phyloP scores from a whole-genome alignment of 2,888 invertebrate species.

The Bembecia ichneumoniformis region DNA sequence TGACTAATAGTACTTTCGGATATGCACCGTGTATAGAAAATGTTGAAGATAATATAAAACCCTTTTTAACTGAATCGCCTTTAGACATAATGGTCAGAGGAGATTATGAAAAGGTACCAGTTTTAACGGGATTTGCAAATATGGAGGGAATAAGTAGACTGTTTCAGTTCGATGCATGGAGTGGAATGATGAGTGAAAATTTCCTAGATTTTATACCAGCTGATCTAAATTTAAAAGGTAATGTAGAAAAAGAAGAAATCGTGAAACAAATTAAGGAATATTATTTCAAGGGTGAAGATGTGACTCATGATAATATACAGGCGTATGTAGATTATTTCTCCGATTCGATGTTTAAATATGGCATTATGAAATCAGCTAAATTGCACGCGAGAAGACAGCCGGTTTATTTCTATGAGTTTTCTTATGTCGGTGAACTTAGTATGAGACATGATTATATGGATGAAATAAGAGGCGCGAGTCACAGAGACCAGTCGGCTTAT shows the following conservation, averaged over 20 bases:
- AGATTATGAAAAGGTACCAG: conserved; percentile 32
- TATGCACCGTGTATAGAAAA: conserved; percentile 58
- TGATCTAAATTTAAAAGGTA: conserved; percentile 37
- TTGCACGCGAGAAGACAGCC: conserved; percentile 33
- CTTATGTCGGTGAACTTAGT: conserved; percentile 47
- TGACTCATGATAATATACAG: conserved; percentile 31
- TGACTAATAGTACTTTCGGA: conserved; percentile 56
- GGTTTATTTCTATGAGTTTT: conserved; percentile 52
- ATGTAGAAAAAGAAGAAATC: conserved; percentile 25
- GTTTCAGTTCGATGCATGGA: conserved; percentile 44
- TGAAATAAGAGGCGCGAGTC: conserved; percentile 49
- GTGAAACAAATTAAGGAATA: conserved; percentile 31
- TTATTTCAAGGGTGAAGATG: conserved; percentile 44
- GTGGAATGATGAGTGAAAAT: conserved; percentile 47
- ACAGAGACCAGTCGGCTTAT: conserved; percentile 57
- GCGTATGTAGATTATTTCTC: conserved; percentile 54
- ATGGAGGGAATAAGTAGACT: conserved; percentile 60
- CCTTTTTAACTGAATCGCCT: conserved; percentile 53
- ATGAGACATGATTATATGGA: conserved; percentile 48
- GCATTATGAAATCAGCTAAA: conserved; percentile 47
- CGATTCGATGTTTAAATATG: conserved; percentile 57
- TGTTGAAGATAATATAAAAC: conserved; percentile 27
- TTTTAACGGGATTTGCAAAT: conserved; percentile 48
- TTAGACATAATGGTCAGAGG: conserved; percentile 39
- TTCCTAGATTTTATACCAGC: conserved; percentile 51